Evolutionary conservation across 1,140 invertebrate species (phyloP).

Genomic region (Pachypeltis micranthus): DNA sequence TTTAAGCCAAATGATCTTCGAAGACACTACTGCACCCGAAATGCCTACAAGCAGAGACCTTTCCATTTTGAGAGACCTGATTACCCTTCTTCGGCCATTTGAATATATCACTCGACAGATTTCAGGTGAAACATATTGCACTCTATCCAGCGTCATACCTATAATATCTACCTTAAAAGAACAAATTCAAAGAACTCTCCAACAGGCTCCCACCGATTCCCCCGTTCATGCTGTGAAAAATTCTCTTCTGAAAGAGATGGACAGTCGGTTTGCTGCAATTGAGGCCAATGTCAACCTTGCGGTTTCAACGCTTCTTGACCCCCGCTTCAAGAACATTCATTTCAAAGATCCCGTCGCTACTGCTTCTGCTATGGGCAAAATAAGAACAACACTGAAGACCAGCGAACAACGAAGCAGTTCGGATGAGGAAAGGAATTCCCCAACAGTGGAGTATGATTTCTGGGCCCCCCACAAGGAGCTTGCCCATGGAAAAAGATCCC

Average conservation of each 20-base stretch:
- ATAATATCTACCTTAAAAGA: background rate
- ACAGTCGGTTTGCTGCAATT: background rate
- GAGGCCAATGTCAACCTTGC: background rate
- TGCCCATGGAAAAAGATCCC: slow-evolving; percentile 1
- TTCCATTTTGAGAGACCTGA: background rate
- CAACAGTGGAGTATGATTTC: background rate
- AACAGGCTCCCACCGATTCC: background rate
- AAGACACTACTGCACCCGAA: background rate
- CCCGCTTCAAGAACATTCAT: background rate
- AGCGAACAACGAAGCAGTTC: background rate
- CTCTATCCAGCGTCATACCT: background rate
- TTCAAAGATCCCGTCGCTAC: background rate
- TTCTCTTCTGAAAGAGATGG: background rate
- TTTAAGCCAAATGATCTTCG: background rate
- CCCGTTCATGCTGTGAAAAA: background rate
- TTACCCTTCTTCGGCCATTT: background rate
- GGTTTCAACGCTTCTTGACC: background rate
- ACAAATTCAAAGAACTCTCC: background rate
- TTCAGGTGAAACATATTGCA: background rate
- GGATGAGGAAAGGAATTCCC: background rate
- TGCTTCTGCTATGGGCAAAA: background rate
- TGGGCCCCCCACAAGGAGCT: slow-evolving; percentile 6
- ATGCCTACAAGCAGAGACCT: background rate
- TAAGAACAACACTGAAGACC: background rate
- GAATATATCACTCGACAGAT: background rate